Evolutionary conservation across 1,140 invertebrate genomes (phyloP).

Genomic region (Pantala flavescens): DNA sequence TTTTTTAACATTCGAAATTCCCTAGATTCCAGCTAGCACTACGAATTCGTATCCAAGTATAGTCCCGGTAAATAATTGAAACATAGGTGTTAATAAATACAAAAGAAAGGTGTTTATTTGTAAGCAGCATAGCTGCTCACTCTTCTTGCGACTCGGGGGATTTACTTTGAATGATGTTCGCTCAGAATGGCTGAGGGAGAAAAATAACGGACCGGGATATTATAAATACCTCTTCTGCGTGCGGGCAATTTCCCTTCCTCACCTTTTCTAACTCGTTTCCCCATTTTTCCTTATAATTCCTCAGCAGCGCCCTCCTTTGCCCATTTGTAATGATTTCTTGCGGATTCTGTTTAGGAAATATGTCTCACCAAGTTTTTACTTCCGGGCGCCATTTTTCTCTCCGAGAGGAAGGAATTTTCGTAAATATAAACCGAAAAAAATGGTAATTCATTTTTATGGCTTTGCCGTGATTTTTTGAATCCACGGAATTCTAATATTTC

Average conservation of each 20-base stretch:
- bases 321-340: slow-evolving; percentile 1
- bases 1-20: too few species aligned
- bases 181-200: neutral
- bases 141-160: too few species aligned
- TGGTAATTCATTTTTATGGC: neutral
- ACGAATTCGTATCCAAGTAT: too few species aligned
- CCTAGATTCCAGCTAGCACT: too few species aligned
- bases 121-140: too few species aligned
- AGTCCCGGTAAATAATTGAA: too few species aligned
- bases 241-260: neutral
- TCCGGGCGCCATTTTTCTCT: neutral
- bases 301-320: neutral
- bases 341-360: slow-evolving; percentile 1
- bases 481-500: neutral
- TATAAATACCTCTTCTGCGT: neutral
- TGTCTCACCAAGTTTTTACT: neutral
- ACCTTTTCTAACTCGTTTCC: neutral
- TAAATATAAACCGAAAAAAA: neutral
- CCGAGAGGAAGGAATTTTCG: neutral
- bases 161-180: too few species aligned
- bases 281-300: slow-evolving; percentile 10
- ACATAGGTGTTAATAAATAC: too few species aligned
- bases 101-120: too few species aligned
- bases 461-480: neutral
- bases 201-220: neutral